Conservation (phyloP, 92 coral and sea anemone genomes). For the Porites lobata region DNA sequence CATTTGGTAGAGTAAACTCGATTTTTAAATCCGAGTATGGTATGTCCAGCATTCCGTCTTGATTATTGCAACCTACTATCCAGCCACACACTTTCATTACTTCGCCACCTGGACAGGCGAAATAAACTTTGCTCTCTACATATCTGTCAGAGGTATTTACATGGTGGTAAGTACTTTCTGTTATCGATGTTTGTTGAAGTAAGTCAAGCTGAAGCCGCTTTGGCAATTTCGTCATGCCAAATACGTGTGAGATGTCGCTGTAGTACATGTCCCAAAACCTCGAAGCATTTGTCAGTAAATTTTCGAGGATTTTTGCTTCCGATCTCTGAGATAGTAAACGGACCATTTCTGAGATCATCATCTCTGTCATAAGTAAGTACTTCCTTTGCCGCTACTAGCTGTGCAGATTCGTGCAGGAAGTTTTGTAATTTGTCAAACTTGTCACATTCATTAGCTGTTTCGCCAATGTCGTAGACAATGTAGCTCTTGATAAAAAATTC, state of each 20-base stretch:
- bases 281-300: slow-evolving; percentile 12
- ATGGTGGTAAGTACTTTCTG: slow-evolving; percentile 9
- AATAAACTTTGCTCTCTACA: slow-evolving; percentile 34
- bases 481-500: slow-evolving; percentile 46
- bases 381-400: not conserved
- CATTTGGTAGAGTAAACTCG: slow-evolving; percentile 46
- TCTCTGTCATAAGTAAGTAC: slow-evolving; percentile 30
- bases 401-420: slow-evolving; percentile 21
- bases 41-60: not conserved
- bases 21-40: slow-evolving; percentile 28
- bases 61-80: not conserved
- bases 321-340: slow-evolving; percentile 24
- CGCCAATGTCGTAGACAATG: not conserved
- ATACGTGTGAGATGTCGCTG: not conserved
- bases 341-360: slow-evolving; percentile 17
- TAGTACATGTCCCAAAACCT: not conserved
- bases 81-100: slow-evolving; percentile 12
- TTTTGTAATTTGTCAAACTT: not conserved
- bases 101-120: slow-evolving; percentile 10
- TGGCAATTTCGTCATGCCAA: slow-evolving; percentile 15
- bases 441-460: not conserved
- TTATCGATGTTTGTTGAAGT: slow-evolving; percentile 38
- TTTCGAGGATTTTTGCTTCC: slow-evolving; percentile 17
- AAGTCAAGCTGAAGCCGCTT: slow-evolving; percentile 36
- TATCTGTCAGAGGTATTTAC: slow-evolving; percentile 23